Conservation (phyloP, 1,140 invertebrate species). For the Lethocerus indicus region DNA sequence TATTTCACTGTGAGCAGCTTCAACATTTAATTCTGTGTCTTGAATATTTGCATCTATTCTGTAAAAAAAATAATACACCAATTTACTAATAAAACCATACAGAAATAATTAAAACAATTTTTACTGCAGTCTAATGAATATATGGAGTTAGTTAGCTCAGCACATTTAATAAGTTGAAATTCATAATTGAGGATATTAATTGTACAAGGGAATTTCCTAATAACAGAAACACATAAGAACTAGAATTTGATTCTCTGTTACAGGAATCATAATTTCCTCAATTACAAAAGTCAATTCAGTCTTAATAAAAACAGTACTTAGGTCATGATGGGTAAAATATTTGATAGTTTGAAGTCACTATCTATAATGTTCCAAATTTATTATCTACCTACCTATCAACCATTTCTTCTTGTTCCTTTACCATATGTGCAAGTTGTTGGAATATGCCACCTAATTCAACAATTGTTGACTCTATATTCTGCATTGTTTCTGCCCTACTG, state of each 20-base stretch:
- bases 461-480: slow-evolving; percentile 97
- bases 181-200: background rate
- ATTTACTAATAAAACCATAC: background rate
- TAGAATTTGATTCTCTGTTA: too few relatives aligned
- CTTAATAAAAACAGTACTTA: too few relatives aligned
- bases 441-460: slow-evolving; percentile 98
- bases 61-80: slow-evolving; percentile 20
- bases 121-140: too few relatives aligned
- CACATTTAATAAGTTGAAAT: background rate
- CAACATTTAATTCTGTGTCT: slow-evolving; percentile 89
- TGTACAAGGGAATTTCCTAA: background rate
- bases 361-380: background rate
- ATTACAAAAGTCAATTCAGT: too few relatives aligned
- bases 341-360: too few relatives aligned
- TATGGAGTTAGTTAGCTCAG: background rate
- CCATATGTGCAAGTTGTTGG: slow-evolving; percentile 94
- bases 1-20: slow-evolving; percentile 92
- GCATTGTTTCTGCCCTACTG: slow-evolving; percentile 91
- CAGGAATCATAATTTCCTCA: too few relatives aligned
- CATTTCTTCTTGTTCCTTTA: slow-evolving; percentile 98
- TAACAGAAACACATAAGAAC: too few relatives aligned
- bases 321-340: too few relatives aligned
- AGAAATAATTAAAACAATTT: too few relatives aligned
- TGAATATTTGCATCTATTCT: slow-evolving; percentile 96
- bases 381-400: slow-evolving; percentile 53